Evolutionary conservation across 2,888 invertebrate species (phyloP), one percentile per base, ranked within the genome.

Genomic region (Eurois occulta): DNA sequence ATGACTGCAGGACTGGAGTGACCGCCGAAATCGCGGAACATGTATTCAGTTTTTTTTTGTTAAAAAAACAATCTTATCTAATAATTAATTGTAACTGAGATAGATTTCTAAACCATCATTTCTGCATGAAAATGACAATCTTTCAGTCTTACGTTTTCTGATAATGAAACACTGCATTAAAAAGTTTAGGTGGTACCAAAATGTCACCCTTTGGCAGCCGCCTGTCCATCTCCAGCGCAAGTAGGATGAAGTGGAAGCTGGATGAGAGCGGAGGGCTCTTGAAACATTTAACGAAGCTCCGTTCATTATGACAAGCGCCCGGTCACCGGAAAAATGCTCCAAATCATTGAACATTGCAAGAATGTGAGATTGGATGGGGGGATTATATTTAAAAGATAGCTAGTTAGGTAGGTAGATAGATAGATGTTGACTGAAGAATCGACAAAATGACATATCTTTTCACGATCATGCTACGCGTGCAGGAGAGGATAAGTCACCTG

Each of bases 221-320:
- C 55, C n/a, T 79, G 84, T 78, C 84, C 64, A 72, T 80, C 87
- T 72, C 35, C 58, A 72, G 21, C 38, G 4, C 28, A 35, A 86
- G 68, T 65, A 58, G n/a, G 48, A 71, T 68, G 35, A 43, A 84
- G 80, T 72, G 69, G 69, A 18, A 28, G 69, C 64, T 46, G 55
- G 65, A 83, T 66, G 84, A 66, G 41, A 28, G 38, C 13, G 1
- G 78, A 89, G 89, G 13, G 81, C 80, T 38, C 91, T 90, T 82
- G 67, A 90, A 85, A 92, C 91, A 91, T 89, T 91, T 92, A 92
- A 92, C 91, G 91, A 92, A 80, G 84, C 85, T 55, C 41, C 58
- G 72, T 72, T 84, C 87, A 84, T 87, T 84, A 84, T 28, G 68
- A 58, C 69, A 68, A 41, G 71, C 64, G 24, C 46, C 13, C 38